Base-by-base conservation (phyloP, 2,888 invertebrate genomes). In the Tribolium freemani region DNA sequence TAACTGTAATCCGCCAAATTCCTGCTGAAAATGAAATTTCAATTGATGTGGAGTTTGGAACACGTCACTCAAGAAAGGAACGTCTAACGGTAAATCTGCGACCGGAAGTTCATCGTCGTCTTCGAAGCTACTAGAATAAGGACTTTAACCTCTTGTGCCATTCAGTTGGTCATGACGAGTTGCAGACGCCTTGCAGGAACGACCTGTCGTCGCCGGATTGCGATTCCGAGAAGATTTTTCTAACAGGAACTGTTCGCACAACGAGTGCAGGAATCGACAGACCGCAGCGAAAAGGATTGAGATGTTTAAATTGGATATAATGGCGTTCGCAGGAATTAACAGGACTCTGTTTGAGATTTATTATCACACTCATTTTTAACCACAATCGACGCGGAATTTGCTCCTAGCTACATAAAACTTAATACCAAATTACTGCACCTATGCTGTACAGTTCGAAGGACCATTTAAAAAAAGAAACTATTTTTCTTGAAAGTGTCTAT, bases 51-150 rank as follows among this genome's bases (percentile, higher is more conserved):
- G 26, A 2, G 26, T 26, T 26, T 26, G 4, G 38, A 38, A 38
- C 38, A 38, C 50, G 72, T 69, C 72, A 72, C 21, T 61, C 64
- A 57, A 76, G 75, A 75, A 75, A 79, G 76, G 75, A 79, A 82
- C 78, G 75, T 57, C 78, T 85, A 85, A 85, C 85, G 85, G 85
- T 85, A 81, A 78, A 80, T 81, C 79, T 75, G 84, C 84, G 83
- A 85, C 84, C 84, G 85, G 85, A 85, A 85, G 84, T 85, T 83
- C 80, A 83, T 80, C 82, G 84, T 82, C 80, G 81, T 83, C 72
- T 63, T 54, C 20, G 48, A 16, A 71, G 67, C 83, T 84, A 83
- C 83, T 85, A 84, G 84, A 84, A 81, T 82, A 84, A 85, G 84
- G 85, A 84, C 84, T 85, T 85, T 85, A 85, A 85, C 85, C 85